Conservation (phyloP, 2,888 invertebrate genomes). For the Ligdia adustata region DNA sequence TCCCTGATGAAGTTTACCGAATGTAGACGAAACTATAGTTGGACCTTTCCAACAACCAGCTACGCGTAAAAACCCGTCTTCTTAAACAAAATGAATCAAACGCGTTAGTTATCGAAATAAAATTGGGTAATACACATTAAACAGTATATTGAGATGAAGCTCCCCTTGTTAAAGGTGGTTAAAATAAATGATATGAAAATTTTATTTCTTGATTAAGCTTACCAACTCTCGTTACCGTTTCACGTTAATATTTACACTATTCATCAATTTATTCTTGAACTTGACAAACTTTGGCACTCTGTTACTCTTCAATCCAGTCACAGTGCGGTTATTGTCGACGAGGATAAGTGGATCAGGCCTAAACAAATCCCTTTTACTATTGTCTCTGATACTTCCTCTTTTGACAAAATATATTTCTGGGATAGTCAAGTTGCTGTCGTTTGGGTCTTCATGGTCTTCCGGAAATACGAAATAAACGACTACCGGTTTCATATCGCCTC, state of each 20-base stretch:
- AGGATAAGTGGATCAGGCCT: conserved; percentile 58
- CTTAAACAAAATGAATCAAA: too few relatives aligned
- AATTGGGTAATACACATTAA: too few relatives aligned
- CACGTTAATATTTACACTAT: conserved; percentile 25
- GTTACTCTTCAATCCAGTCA: conserved; percentile 67
- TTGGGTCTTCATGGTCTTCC: conserved; percentile 44
- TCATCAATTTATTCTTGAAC: conserved; percentile 61
- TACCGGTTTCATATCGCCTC: conserved; percentile 44
- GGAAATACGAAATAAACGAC: conserved; percentile 67
- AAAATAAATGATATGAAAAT: too few relatives aligned
- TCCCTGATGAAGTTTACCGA: too few relatives aligned
- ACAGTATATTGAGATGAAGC: too few relatives aligned
- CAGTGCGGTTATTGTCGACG: conserved; percentile 66
- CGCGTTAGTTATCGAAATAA: too few relatives aligned
- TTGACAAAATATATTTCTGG: conserved; percentile 68
- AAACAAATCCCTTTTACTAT: conserved; percentile 36
- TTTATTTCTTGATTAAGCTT: too few relatives aligned
- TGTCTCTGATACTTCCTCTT: conserved; percentile 34
- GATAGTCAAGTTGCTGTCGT: conserved; percentile 43
- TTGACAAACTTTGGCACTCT: conserved; percentile 60
- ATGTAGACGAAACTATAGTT: too few relatives aligned
- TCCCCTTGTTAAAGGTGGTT: too few relatives aligned
- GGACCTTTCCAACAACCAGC: too few relatives aligned
- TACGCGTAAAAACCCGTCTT: too few relatives aligned
- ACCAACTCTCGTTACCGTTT: not conserved